phyloP scores from a whole-genome alignment of 1,140 invertebrate genomes.

The Chrysopa pallens region DNA sequence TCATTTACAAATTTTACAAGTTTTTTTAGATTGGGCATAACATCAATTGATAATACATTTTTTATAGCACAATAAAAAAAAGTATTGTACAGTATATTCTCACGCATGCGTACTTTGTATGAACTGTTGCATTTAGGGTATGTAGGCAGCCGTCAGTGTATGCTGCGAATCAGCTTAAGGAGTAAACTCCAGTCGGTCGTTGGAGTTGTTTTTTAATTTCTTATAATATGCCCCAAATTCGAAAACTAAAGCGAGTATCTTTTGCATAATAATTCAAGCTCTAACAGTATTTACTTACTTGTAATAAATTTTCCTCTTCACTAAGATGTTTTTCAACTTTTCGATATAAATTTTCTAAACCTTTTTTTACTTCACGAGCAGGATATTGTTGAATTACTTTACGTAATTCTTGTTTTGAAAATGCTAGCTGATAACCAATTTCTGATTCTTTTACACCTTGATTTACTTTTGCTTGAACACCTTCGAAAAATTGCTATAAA shows the following conservation, averaged over 20 bases:
- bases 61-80: too few relatives aligned
- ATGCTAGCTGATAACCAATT: constrained; percentile 94
- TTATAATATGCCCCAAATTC: too few relatives aligned
- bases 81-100: too few relatives aligned
- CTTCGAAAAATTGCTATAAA: constrained; percentile 81
- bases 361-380: constrained; percentile 76
- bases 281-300: constrained; percentile 37
- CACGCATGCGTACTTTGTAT: too few relatives aligned
- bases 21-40: too few relatives aligned
- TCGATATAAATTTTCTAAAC: constrained; percentile 84
- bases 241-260: neutral
- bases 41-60: too few relatives aligned
- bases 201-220: constrained; percentile 3
- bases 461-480: constrained; percentile 75
- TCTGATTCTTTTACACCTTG: constrained; percentile 92
- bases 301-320: constrained; percentile 86
- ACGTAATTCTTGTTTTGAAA: constrained; percentile 89
- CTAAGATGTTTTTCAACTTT: constrained; percentile 95
- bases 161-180: too few relatives aligned
- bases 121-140: too few relatives aligned
- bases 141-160: too few relatives aligned
- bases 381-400: constrained; percentile 94
- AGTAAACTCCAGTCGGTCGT: too few relatives aligned
- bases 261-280: neutral
- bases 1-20: too few relatives aligned